These are phyloP conservation scores for Manis pentadactyla DNA, from an alignment of 2,797 vertebrate genomes.

Conservation along the genomic window DNA sequence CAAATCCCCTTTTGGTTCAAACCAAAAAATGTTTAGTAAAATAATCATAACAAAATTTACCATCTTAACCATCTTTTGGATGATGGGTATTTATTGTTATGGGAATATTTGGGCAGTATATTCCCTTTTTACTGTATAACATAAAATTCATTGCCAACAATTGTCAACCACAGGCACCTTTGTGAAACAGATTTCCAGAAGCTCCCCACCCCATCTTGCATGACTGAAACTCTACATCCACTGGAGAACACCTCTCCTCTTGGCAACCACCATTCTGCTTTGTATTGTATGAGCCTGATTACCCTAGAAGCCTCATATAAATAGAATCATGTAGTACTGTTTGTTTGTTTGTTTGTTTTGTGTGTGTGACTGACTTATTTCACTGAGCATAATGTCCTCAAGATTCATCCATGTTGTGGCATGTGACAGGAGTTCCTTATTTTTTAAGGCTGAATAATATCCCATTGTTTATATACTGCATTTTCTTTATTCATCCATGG, in stretches of 20 bases:
- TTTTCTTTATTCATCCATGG: background rate
- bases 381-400: background rate
- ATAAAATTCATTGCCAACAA: background rate
- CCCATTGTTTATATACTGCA: background rate
- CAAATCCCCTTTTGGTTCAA: background rate
- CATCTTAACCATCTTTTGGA: background rate
- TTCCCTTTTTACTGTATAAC: background rate
- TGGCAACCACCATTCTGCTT: background rate
- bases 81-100: background rate
- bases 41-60: background rate
- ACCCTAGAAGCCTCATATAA: background rate
- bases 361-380: background rate
- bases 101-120: background rate
- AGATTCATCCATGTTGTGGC: background rate
- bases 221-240: background rate
- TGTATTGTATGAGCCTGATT: background rate
- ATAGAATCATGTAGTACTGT: fast-evolving
- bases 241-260: background rate
- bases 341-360: background rate
- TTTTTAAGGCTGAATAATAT: background rate
- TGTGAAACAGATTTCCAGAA: background rate
- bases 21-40: background rate
- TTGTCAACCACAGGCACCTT: background rate
- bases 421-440: background rate
- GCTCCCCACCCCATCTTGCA: background rate